Evolutionary conservation across 2,888 invertebrate species (phyloP).

Genomic region (Cylindroiulus punctatus): DNA sequence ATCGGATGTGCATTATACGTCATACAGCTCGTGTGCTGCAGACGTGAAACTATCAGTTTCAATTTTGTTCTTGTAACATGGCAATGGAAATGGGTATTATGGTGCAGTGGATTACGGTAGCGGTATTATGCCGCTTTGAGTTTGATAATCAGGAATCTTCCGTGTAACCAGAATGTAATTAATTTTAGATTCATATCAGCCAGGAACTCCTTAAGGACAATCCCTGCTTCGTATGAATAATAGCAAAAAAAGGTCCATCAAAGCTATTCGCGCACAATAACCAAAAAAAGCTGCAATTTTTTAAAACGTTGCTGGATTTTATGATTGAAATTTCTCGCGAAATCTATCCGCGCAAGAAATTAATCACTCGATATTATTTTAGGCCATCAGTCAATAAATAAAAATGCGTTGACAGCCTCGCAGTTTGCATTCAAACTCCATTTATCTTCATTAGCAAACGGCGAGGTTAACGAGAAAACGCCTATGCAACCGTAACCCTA

Average conservation of each 20-base stretch:
- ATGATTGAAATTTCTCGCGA: background rate
- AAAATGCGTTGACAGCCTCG: conserved; percentile 33
- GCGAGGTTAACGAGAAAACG: conserved; percentile 42
- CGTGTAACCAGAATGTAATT: background rate
- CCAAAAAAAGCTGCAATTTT: background rate
- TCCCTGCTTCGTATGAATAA: background rate
- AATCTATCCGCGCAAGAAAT: conserved; percentile 16
- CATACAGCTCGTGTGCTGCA: background rate
- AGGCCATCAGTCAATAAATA: conserved; percentile 43
- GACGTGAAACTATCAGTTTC: background rate
- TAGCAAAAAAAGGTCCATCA: background rate
- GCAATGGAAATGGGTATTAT: no score
- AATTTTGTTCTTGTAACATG: no score
- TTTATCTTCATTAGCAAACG: conserved; percentile 49
- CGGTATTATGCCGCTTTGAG: background rate
- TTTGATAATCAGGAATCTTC: background rate
- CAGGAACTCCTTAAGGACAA: background rate
- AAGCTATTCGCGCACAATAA: background rate
- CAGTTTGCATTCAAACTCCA: conserved; percentile 42
- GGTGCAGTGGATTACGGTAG: background rate
- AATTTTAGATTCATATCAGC: background rate
- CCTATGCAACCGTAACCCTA: conserved; percentile 5
- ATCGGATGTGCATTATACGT: background rate
- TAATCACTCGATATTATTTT: conserved; percentile 47
- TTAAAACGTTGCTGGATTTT: conserved; percentile 4